phyloP scores from a whole-genome alignment of 2,888 invertebrate species.

The Xestoiulus laeticollis region DNA sequence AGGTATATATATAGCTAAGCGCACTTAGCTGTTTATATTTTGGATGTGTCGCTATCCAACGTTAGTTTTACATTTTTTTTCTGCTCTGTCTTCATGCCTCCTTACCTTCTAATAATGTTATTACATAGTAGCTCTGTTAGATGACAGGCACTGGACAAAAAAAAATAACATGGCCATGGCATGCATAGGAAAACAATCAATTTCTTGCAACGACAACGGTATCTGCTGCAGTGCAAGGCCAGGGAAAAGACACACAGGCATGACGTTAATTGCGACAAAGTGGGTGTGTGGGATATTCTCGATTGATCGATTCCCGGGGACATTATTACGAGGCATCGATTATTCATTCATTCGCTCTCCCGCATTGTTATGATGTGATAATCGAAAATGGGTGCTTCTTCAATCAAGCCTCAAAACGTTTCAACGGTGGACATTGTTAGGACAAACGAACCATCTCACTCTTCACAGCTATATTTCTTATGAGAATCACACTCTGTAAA shows the following conservation, averaged over 20 bases:
- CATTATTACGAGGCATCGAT: background rate
- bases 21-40: background rate
- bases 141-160: background rate
- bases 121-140: background rate
- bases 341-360: slow-evolving; percentile 9
- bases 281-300: background rate
- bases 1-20: background rate
- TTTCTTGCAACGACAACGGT: background rate
- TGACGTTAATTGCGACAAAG: slow-evolving; percentile 9
- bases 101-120: background rate
- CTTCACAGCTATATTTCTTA: background rate
- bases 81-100: background rate
- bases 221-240: background rate
- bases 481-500: background rate
- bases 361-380: slow-evolving; percentile 9
- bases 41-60: background rate
- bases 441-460: background rate
- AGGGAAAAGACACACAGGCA: background rate
- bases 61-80: background rate
- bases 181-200: background rate
- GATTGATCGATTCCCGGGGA: background rate
- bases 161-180: slow-evolving; percentile 9
- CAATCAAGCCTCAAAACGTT: background rate
- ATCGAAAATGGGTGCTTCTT: background rate
- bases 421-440: background rate